These are phyloP conservation scores for Microctonus brassicae DNA, from an alignment of 2,888 invertebrate species.

Conservation along the genomic window DNA sequence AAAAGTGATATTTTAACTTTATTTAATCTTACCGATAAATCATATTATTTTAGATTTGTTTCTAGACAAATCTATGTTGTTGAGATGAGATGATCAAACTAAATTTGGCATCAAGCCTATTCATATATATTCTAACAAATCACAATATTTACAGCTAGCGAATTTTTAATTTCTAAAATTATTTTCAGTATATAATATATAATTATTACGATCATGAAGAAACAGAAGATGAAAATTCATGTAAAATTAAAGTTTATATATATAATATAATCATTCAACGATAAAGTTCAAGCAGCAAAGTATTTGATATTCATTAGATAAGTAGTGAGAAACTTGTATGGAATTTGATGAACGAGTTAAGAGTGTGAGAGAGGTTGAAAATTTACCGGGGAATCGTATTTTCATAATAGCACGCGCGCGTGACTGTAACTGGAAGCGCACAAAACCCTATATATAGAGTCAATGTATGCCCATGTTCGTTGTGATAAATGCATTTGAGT, in stretches of 20 bases:
- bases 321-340: slow-evolving; percentile 1
- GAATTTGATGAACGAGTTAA: neutral
- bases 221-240: neutral
- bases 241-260: neutral
- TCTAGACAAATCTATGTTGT: neutral
- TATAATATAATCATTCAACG: neutral
- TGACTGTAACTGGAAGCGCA: slow-evolving; percentile 42
- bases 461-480: slow-evolving; percentile 47
- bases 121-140: neutral
- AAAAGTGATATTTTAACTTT: neutral
- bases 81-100: neutral
- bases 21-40: neutral
- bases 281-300: neutral
- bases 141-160: neutral
- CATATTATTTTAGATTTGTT: neutral
- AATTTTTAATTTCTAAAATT: neutral
- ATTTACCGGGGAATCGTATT: slow-evolving; percentile 39
- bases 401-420: slow-evolving; percentile 47
- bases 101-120: neutral
- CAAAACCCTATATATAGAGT: slow-evolving; percentile 38
- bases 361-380: slow-evolving; percentile 20
- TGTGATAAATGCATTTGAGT: slow-evolving; percentile 66
- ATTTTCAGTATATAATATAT: too few species aligned
- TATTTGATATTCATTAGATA: slow-evolving; percentile 3
- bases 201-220: neutral